phyloP scores from a whole-genome alignment of 2,113 vertebrate species.

The Chaetorhynchus papuensis region DNA sequence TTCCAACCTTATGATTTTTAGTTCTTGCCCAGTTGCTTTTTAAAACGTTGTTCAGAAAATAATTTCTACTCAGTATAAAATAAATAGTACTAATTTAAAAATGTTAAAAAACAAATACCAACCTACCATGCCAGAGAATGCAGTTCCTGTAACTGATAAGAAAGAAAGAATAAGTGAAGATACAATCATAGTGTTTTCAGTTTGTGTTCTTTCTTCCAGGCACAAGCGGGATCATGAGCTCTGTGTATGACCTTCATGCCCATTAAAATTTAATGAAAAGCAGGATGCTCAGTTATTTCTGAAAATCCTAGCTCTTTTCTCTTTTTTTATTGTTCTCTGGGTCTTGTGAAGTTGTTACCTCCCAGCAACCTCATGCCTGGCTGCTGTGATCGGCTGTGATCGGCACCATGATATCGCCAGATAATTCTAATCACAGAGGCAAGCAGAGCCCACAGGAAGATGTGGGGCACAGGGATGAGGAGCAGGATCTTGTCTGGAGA shows the following conservation, averaged over 20 bases:
- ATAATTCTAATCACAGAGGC: not conserved
- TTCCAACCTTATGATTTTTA: not conserved
- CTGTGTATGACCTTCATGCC: not conserved
- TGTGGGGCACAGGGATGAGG: not conserved
- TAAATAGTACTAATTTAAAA: not conserved
- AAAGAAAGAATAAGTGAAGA: not conserved
- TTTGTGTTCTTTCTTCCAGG: not conserved
- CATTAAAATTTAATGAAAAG: not conserved
- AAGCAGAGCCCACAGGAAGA: not conserved
- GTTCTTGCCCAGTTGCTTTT: not conserved
- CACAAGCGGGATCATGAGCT: not conserved
- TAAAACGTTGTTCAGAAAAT: not conserved
- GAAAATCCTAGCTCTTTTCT: not conserved
- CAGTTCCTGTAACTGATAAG: not conserved
- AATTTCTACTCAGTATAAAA: not conserved
- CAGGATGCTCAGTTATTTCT: not conserved
- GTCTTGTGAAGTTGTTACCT: not conserved
- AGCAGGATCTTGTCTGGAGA: not conserved
- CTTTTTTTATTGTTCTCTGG: not conserved
- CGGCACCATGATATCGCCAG: not conserved
- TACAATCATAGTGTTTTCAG: not conserved
- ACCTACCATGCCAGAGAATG: not conserved
- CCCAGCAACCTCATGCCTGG: not conserved
- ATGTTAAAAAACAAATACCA: not conserved
- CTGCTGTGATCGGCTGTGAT: not conserved